These are phyloP conservation scores for Heliconius melpomene DNA, from an alignment of 1,140 invertebrate genomes.

Conservation along the genomic window DNA sequence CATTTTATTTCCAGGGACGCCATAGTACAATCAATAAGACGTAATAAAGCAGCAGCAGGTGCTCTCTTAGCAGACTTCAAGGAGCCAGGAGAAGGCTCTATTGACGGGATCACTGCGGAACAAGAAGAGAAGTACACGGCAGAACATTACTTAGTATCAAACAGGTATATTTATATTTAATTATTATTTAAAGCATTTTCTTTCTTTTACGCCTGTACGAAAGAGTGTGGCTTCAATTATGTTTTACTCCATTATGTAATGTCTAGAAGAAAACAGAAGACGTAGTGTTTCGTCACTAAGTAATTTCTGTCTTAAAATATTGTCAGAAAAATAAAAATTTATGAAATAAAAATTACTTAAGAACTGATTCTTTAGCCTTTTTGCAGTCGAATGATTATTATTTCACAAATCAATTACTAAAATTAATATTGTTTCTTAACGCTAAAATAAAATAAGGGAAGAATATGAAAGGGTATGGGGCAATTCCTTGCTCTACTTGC, in stretches of 20 bases:
- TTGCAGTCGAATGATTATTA: background rate
- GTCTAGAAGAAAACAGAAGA: no score
- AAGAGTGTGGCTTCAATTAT: no score
- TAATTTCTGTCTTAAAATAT: no score
- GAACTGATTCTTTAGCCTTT: background rate
- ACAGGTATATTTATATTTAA: conserved; percentile 58
- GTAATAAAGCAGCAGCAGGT: conserved; percentile 86
- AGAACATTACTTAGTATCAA: conserved; percentile 82
- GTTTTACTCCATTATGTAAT: no score
- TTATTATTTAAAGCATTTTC: no score
- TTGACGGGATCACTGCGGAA: conserved; percentile 82
- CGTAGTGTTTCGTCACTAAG: no score
- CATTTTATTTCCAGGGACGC: conserved; percentile 83
- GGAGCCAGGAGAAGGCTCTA: conserved; percentile 78
- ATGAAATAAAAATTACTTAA: no score
- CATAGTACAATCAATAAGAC: conserved; percentile 87
- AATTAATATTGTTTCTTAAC: background rate
- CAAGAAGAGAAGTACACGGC: conserved; percentile 83
- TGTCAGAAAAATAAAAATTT: no score
- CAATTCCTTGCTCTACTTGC: conserved; percentile 25
- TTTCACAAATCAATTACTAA: background rate
- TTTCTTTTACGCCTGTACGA: no score
- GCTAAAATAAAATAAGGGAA: background rate
- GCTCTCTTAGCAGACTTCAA: conserved; percentile 87
- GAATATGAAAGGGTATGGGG: background rate